Evolutionary conservation across 2,797 vertebrate genomes (phyloP).

Genomic region (Urocyon cinereoargenteus): DNA sequence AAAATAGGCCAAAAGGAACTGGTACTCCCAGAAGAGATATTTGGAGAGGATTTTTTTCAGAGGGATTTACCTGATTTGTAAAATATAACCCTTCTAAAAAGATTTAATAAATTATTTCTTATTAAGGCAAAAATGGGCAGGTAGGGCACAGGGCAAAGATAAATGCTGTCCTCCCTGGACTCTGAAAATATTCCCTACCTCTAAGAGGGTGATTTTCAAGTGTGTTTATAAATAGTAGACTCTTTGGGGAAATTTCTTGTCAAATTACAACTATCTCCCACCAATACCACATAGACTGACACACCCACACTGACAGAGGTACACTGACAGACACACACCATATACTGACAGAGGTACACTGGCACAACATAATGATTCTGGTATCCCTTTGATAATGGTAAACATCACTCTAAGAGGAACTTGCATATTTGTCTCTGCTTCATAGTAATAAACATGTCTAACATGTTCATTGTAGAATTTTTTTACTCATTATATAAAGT

Average conservation of each 20-base stretch:
- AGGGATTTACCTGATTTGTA: neutral
- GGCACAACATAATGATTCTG: neutral
- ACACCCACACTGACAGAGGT: neutral
- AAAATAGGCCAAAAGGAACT: neutral
- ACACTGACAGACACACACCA: neutral
- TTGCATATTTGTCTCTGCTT: neutral
- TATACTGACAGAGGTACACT: neutral
- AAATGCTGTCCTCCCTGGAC: neutral
- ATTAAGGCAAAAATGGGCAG: neutral
- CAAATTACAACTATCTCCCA: neutral
- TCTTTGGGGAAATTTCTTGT: neutral
- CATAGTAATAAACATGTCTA: constrained; percentile 7
- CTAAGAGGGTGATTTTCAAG: neutral
- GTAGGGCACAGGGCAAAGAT: neutral
- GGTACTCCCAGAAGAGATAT: neutral
- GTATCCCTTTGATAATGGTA: neutral
- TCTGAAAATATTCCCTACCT: neutral
- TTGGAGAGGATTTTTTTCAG: neutral
- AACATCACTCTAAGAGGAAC: neutral
- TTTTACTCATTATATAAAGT: neutral
- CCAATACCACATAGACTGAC: neutral
- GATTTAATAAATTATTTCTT: neutral
- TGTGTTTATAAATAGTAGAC: neutral
- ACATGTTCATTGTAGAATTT: neutral
- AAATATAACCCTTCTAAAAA: neutral